A percentile compares a stretch with the other conserved stretches of the same genome.
Evolutionary conservation across 1,140 invertebrate genomes (phyloP).

Genomic region (Asbolus verrucosus): DNA sequence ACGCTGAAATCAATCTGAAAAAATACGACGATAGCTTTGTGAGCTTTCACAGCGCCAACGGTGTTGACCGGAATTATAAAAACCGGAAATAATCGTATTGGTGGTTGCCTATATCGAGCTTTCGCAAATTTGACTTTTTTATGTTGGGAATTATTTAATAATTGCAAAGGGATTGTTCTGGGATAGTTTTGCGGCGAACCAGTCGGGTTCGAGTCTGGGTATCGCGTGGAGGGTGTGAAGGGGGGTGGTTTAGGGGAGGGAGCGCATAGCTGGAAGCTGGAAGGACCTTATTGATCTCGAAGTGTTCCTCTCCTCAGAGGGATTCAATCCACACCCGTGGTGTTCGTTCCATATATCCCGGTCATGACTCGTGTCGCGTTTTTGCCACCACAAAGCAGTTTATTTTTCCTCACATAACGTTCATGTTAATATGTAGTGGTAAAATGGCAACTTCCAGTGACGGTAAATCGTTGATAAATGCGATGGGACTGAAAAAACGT

Average conservation of each 20-base stretch:
- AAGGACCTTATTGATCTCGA: slow-evolving; percentile 60
- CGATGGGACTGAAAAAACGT: slow-evolving; percentile 57
- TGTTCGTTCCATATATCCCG: slow-evolving; percentile 22
- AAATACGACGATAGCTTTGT: no score
- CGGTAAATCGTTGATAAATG: slow-evolving; percentile 50
- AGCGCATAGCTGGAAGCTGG: slow-evolving; percentile 55
- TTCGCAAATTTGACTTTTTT: no score
- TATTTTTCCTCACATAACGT: slow-evolving; percentile 9
- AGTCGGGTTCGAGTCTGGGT: slow-evolving; percentile 8
- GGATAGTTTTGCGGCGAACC: slow-evolving; percentile 4
- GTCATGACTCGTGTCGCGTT: slow-evolving; percentile 9
- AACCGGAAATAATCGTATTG: no score
- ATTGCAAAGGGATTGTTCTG: no score
- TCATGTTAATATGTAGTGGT: slow-evolving; percentile 13
- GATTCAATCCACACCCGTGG: slow-evolving; percentile 56
- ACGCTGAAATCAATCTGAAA: no score
- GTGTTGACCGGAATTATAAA: no score
- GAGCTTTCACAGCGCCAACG: no score
- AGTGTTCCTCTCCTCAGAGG: slow-evolving; percentile 54
- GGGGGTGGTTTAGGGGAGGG: slow-evolving; percentile 44
- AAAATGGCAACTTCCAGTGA: slow-evolving; percentile 57
- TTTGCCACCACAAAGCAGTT: slow-evolving; percentile 1
- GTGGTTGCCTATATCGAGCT: no score
- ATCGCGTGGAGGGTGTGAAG: slow-evolving; percentile 17
- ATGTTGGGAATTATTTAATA: no score